These are phyloP conservation scores for Lepetodrilus schrolli DNA, from an alignment of 2,888 invertebrate genomes.

Conservation along the genomic window DNA sequence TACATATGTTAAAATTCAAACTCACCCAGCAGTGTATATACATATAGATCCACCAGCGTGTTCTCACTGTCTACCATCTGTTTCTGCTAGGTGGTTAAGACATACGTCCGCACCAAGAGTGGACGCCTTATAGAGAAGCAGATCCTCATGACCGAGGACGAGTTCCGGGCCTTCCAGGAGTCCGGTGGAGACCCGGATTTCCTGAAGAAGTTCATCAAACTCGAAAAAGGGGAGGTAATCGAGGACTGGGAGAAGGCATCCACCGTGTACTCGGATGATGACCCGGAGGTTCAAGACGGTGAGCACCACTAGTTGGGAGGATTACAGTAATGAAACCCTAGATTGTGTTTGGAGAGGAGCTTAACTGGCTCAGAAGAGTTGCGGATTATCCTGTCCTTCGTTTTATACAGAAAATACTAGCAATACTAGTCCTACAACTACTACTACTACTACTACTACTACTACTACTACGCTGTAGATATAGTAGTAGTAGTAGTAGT, in stretches of 20 bases:
- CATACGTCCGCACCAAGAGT: constrained; percentile 72
- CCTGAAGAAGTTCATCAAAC: constrained; percentile 70
- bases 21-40: too few relatives aligned
- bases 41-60: too few relatives aligned
- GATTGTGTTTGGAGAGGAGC: too few relatives aligned
- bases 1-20: too few relatives aligned
- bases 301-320: too few relatives aligned
- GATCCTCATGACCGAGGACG: constrained; percentile 72
- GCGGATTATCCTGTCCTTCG: too few relatives aligned
- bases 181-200: constrained; percentile 70
- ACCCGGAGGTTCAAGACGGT: constrained; percentile 62
- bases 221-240: constrained; percentile 71
- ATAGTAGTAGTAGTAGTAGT: too few relatives aligned
- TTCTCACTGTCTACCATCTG: too few relatives aligned
- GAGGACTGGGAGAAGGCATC: constrained; percentile 74
- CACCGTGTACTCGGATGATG: constrained; percentile 71
- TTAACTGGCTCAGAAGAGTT: too few relatives aligned
- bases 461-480: too few relatives aligned
- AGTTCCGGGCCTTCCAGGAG: constrained; percentile 67
- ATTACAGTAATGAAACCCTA: too few relatives aligned
- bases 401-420: too few relatives aligned
- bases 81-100: constrained; percentile 58
- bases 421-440: background rate
- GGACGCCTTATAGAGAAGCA: constrained; percentile 72
- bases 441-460: background rate